Evolutionary conservation across 2,797 vertebrate species (phyloP), one percentile per base, ranked within the genome.

Genomic region (Gorsachius magnificus): DNA sequence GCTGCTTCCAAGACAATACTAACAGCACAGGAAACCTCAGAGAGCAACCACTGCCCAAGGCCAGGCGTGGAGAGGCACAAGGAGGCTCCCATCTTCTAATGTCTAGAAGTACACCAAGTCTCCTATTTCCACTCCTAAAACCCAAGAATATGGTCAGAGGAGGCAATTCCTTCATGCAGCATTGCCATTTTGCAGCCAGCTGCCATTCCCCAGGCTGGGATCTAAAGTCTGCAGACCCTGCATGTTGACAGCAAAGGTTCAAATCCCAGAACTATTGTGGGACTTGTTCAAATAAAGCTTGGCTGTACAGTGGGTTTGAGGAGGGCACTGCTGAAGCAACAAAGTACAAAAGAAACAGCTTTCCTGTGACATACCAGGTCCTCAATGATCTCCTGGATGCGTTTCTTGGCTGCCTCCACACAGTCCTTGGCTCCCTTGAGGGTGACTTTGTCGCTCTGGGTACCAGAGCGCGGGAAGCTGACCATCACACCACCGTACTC

Each of bases 401-500:
- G 99, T 91, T 99, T 99, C 97, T 99, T 99, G 95, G 99, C 99
- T 53, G 99, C 99, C 96, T 99, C 99, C 96, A 99, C 99, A 43
- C 99, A 99, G 69, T 99, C 99, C 97, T 99, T 99, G 97, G 99
- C 99, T 82, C 99, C 99, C 96, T 99, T 99, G 74, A 99, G 98
- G 51, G 99, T 99, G 95, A 99, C 99, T 86, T 98, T 99, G 31
- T 99, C 99, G 1, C 99, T 99, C 96, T 99, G 99, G 8, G 99
- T 98, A 63, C 97, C 99, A 0, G 99, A 99, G 81, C 99, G 99
- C 0, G 99, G 99, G 96, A 99, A 99, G 97, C 99, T 99, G 89
- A 99, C 99, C 98, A 99, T 99, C 87, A 99, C 99, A 0, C 99
- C 99, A 0, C 99, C 99, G 0, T 99, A 99, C 36, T 99, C 99